Conservation (phyloP, 1,140 invertebrate genomes). For the Drosophila repleta region DNA sequence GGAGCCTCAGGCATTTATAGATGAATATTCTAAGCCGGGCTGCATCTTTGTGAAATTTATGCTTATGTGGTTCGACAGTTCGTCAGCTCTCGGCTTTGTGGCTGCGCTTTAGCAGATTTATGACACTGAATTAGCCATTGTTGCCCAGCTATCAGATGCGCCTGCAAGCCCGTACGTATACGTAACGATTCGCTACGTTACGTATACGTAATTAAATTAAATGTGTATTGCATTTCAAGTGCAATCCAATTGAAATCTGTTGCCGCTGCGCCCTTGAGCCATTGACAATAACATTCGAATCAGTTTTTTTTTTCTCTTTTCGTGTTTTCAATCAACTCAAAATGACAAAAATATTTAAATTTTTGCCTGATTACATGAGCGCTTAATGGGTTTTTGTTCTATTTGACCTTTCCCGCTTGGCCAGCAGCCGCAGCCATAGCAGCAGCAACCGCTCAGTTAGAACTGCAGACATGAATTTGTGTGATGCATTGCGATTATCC, state of each 20-base stretch:
- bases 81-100: slow-evolving; percentile 47
- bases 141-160: slow-evolving; percentile 67
- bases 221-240: slow-evolving; percentile 70
- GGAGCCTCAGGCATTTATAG: slow-evolving; percentile 62
- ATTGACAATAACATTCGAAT: slow-evolving; percentile 34
- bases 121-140: slow-evolving; percentile 75
- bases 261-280: slow-evolving; percentile 50
- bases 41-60: slow-evolving; percentile 75
- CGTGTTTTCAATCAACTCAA: slow-evolving; percentile 21
- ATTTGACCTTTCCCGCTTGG: slow-evolving; percentile 49
- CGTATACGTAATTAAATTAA: slow-evolving; percentile 63
- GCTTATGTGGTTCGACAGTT: slow-evolving; percentile 67
- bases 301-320: slow-evolving; percentile 17
- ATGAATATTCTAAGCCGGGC: slow-evolving; percentile 48
- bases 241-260: slow-evolving; percentile 54
- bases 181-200: slow-evolving; percentile 62
- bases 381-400: slow-evolving; percentile 48
- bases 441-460: slow-evolving; percentile 36
- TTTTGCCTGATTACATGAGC: slow-evolving; percentile 49
- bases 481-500: slow-evolving; percentile 37
- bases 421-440: slow-evolving; percentile 19
- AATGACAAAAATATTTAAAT: slow-evolving; percentile 76
- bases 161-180: slow-evolving; percentile 57
- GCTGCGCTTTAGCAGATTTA: slow-evolving; percentile 71
- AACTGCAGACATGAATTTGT: slow-evolving; percentile 50